Conservation (phyloP, 2,113 vertebrate species). For the Sylvia atricapilla region DNA sequence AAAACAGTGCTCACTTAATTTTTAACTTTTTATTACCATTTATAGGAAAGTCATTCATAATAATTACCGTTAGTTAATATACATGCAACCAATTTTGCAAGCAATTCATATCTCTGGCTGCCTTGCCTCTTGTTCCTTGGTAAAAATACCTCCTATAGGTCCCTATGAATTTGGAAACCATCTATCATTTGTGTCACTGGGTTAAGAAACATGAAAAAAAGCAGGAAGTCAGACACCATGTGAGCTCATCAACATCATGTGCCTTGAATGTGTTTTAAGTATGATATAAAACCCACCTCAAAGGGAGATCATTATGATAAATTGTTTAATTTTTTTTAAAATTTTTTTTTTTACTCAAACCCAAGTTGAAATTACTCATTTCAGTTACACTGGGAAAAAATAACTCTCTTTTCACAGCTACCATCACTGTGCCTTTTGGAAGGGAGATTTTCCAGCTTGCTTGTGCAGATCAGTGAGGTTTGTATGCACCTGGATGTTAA, state of each 20-base stretch:
- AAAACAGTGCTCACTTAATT: not conserved
- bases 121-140: not conserved
- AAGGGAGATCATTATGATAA: not conserved
- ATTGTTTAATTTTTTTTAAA: not conserved
- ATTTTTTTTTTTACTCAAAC: not conserved
- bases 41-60: not conserved
- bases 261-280: not conserved
- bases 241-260: not conserved
- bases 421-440: not conserved
- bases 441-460: not conserved
- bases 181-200: not conserved
- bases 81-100: not conserved
- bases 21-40: not conserved
- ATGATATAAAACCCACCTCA: not conserved
- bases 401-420: not conserved
- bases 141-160: not conserved
- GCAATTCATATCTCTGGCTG: not conserved
- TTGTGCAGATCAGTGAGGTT: not conserved
- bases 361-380: not conserved
- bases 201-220: not conserved
- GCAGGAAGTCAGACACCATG: not conserved
- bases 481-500: not conserved
- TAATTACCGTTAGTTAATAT: not conserved
- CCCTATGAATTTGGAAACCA: not conserved
- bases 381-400: not conserved